Evolutionary conservation across 2,113 vertebrate species (phyloP).

Genomic region (western clawed frog (Xenopus tropicalis)): UCB_Xtro_10.0 CM004447.2:115357001-115357500

Average conservation of each 20-base stretch:
- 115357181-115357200: constrained; percentile 34
- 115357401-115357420: too few relatives aligned
- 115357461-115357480: too few relatives aligned
- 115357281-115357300: constrained; percentile 10
- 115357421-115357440: too few relatives aligned
- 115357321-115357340: neutral
- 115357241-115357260: constrained; percentile 26
- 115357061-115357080: constrained; percentile 45
- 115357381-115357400: neutral
- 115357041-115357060: constrained; percentile 40
- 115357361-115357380: neutral
- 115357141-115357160: constrained; percentile 33
- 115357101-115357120: constrained; percentile 39
- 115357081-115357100: constrained; percentile 39
- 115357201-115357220: constrained; percentile 34
- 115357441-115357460: too few relatives aligned
- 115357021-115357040: constrained; percentile 39
- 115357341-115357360: neutral
- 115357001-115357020: constrained; percentile 37
- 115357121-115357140: constrained; percentile 44
- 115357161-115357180: constrained; percentile 35
- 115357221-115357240: constrained; percentile 35
- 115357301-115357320: neutral
- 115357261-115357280: constrained; percentile 25
- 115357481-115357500: too few relatives aligned